phyloP scores from a whole-genome alignment of 1,140 invertebrate species.

The Palaemon carinicauda region DNA sequence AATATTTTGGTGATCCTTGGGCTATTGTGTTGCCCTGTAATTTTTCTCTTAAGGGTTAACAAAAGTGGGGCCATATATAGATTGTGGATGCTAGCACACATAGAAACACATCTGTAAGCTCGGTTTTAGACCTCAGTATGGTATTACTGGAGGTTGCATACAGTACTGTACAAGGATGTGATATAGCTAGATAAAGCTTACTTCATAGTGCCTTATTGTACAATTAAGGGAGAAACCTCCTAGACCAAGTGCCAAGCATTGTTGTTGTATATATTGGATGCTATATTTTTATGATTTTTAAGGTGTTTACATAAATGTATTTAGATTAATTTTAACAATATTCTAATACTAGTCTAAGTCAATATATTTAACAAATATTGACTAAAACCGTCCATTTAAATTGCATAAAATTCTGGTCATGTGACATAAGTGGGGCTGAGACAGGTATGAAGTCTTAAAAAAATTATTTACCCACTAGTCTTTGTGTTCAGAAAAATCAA shows the following conservation, averaged over 20 bases:
- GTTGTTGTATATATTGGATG: constrained; percentile 29
- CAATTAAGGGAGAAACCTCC: neutral
- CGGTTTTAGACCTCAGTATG: neutral
- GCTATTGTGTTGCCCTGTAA: neutral
- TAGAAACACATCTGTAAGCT: neutral
- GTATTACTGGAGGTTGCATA: neutral
- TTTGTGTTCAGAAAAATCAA: neutral
- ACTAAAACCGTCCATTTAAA: constrained; percentile 34
- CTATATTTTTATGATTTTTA: constrained; percentile 39
- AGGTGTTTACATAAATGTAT: constrained; percentile 10
- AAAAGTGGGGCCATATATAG: constrained; percentile 10
- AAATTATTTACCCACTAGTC: neutral
- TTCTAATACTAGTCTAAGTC: constrained; percentile 41
- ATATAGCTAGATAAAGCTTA: constrained; percentile 23
- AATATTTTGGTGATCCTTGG: neutral
- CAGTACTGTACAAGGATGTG: constrained; percentile 8
- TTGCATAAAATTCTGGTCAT: neutral
- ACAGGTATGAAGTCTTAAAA: neutral
- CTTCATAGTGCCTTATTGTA: constrained; percentile 42
- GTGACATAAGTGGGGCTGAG: neutral
- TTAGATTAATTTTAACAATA: constrained; percentile 23
- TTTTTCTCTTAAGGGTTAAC: neutral
- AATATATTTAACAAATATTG: constrained; percentile 34
- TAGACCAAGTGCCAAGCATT: constrained; percentile 37
- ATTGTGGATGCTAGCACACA: neutral